Base-by-base conservation (phyloP, 1,140 invertebrate genomes). In the Leguminivora glycinivorella region DNA sequence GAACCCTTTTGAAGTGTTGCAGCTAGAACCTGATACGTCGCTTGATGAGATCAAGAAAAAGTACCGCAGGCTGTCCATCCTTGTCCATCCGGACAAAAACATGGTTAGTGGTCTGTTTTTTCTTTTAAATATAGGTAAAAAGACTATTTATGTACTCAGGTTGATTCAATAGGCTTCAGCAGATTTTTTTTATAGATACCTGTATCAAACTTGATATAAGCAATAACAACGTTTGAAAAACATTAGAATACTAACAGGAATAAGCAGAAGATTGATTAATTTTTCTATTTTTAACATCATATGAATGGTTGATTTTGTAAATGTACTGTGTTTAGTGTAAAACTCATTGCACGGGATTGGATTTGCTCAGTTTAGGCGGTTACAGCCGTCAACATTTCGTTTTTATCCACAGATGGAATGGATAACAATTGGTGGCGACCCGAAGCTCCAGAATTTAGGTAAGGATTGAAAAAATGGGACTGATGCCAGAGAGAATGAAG, bases 11-110 rank as follows among this genome's bases (percentile, higher is more conserved):
- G 97, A 98, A 93, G 97, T 99, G 31, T 92, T 99, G 40, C 97
- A 99, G 93, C 94, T 99, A 75, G 98, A 99, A 82, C 97, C 97
- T 31, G 96, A 98, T 70, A 94, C 95, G 25, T 90, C 95, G 31
- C 86, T 99, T 47, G 97, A 98, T 80, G 97, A 98, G 87, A 96
- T 99, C 25, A 99, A 99, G 88, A 99, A 98, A 86, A 98, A 98
- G 92, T 99, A 99, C 88, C 95, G 97, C 90, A 94, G 97, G 80
- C 94, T 99, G 81, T 99, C 98, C 14, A 98, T 99, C 89, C 93
- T 99, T 75, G 98, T 99, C 0, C 99, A 99, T 96, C 99, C 99
- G 56, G 98, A 99, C 84, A 99, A 99, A 93, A 99, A 99, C 93
- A 92, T 92, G 72, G 92, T 92, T 78, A 86, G 85, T 78, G 29